A percentile compares a stretch with the other conserved stretches of the same genome.
phyloP scores from a whole-genome alignment of 64 coral and sea anemone species.

The Trachythela sp. region DNA sequence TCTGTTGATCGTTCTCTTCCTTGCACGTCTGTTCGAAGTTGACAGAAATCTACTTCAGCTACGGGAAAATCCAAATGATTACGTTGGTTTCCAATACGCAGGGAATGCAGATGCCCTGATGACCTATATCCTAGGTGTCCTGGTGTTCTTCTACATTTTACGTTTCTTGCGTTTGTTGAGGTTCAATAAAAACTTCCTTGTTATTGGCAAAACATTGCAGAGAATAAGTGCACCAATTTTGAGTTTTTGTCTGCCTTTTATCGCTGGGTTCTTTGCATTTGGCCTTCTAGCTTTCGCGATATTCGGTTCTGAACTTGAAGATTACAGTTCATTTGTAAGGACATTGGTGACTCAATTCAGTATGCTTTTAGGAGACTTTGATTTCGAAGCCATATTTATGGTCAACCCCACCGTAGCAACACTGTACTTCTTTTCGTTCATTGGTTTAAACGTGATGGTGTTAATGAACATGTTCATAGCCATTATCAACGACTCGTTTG shows the following conservation, averaged over 20 bases:
- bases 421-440: slow-evolving; percentile 68
- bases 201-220: slow-evolving; percentile 60
- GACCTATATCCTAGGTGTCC: slow-evolving; percentile 54
- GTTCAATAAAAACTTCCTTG: slow-evolving; percentile 62
- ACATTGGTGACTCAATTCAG: slow-evolving; percentile 58
- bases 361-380: slow-evolving; percentile 54
- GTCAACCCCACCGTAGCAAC: slow-evolving; percentile 59
- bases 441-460: slow-evolving; percentile 37
- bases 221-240: slow-evolving; percentile 57
- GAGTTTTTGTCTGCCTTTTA: slow-evolving; percentile 58
- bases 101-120: slow-evolving; percentile 61
- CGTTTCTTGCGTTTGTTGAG: slow-evolving; percentile 73
- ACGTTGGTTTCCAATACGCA: slow-evolving; percentile 59
- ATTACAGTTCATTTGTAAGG: slow-evolving; percentile 43
- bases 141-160: slow-evolving; percentile 69
- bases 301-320: slow-evolving; percentile 44
- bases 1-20: slow-evolving; percentile 55
- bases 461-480: slow-evolving; percentile 97
- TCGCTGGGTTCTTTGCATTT: slow-evolving; percentile 49
- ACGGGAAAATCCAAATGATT: no score
- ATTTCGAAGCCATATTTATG: background rate
- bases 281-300: slow-evolving; percentile 43
- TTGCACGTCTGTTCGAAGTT: slow-evolving; percentile 64
- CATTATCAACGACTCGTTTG: slow-evolving; percentile 87
- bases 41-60: slow-evolving; percentile 50